Evolutionary conservation across 2,113 vertebrate species (phyloP), one percentile per base, ranked within the genome.

Genomic region (Cebus imitator): DNA sequence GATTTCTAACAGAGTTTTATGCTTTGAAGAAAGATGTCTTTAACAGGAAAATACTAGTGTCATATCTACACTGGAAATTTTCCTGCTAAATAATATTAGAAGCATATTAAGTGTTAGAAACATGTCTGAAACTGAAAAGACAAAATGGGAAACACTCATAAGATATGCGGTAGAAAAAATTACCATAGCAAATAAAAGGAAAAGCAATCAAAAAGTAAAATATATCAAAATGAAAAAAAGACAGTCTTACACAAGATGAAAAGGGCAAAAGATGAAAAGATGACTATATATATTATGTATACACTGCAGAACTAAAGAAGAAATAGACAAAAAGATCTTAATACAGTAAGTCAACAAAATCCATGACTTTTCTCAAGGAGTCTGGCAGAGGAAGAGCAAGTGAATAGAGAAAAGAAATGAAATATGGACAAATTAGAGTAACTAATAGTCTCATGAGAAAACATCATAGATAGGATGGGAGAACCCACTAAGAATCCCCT

Each of bases 71-170:
- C 0, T 85, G 20, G 27, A 95, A 76, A 21, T 55, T 92, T 92
- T 78, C 52, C 85, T 81, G 57, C 3, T 93, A 91, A 91, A 48
- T 32, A 97, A 32, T 55, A 93, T 61, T 25, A 83, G 61, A 96
- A 82, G 48, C n/a, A 97, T 32, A 78, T 91, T 95, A 83, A 68
- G 18, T 86, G 20, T 75, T 91, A 25, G 52, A 68, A 94, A 85
- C 20, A 86, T 14, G 4, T 35, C n/a, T 64, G 40, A 96, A 94
- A 75, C 3, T 81, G 16, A 91, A 85, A 70, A 87, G 52, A 37
- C 9, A 48, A 87, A 89, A 83, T 27, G 50, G 12, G 23, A 64
- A 72, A 83, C 92, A 8, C 6, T 7, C 21, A 13, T 85, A 84
- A 90, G 32, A 43, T 40, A 64, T 68, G 23, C 90, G 30, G 48